Percentiles rank a stretch among this genome's conserved stretches.
phyloP scores from a whole-genome alignment of 2,888 invertebrate genomes.

The Fragum whitleyi region DNA sequence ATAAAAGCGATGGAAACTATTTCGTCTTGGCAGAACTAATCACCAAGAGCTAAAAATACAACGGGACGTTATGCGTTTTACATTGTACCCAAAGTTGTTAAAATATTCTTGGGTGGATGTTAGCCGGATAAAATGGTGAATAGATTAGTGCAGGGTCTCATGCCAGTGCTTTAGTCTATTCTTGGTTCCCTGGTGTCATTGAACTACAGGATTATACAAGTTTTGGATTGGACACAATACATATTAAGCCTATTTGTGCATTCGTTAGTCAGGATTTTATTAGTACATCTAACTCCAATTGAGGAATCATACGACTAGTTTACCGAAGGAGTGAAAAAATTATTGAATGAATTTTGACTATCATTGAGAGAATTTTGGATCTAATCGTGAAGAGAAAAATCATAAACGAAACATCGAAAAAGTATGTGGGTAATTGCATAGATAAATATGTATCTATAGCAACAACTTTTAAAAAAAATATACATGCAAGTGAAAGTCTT shows the following conservation, averaged over 20 bases:
- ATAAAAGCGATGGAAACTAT: neutral
- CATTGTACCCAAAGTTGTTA: constrained; percentile 8
- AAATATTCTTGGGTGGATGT: constrained; percentile 3
- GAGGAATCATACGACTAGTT: too few relatives aligned
- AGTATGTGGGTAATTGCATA: too few relatives aligned
- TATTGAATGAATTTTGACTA: too few relatives aligned
- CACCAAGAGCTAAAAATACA: constrained; percentile 58
- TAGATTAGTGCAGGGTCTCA: neutral
- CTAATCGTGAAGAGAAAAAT: too few relatives aligned
- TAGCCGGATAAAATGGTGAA: neutral
- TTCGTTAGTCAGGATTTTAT: too few relatives aligned
- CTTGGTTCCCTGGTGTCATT: neutral
- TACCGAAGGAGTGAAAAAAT: too few relatives aligned
- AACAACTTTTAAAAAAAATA: neutral
- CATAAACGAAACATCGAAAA: too few relatives aligned
- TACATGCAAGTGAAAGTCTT: neutral
- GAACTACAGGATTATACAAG: neutral
- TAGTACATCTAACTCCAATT: too few relatives aligned
- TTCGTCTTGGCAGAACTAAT: constrained; percentile 59
- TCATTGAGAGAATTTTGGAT: too few relatives aligned
- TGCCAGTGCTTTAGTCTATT: neutral
- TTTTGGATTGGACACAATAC: neutral
- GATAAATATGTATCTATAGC: too few relatives aligned
- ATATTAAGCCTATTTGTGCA: too few relatives aligned
- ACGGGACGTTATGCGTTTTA: constrained; percentile 11